Percentiles rank a stretch among this genome's conserved stretches.
Evolutionary conservation across 2,888 invertebrate species (phyloP).

Genomic region (Chrysomela aeneicollis): DNA sequence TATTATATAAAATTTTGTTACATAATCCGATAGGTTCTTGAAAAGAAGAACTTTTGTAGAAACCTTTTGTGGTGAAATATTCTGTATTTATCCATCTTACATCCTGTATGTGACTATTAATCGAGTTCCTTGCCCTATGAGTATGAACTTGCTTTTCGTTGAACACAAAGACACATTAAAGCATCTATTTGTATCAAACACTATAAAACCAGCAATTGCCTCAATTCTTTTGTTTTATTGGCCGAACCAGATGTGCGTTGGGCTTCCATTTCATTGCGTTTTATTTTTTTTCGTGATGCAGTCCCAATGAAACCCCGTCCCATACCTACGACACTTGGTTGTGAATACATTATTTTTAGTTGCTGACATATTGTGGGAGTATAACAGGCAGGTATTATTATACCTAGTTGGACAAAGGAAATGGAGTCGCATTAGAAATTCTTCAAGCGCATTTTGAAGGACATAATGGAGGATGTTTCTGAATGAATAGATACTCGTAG

Average conservation of each 20-base stretch:
- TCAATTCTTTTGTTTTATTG: slow-evolving; percentile 16
- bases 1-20: too few species aligned
- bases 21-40: too few species aligned
- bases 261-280: not conserved
- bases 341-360: not conserved
- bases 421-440: not conserved
- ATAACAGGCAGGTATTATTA: not conserved
- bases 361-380: not conserved
- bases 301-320: not conserved
- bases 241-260: slow-evolving; percentile 3
- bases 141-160: not conserved
- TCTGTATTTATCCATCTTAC: too few species aligned
- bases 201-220: slow-evolving; percentile 9
- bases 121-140: not conserved
- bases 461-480: not conserved
- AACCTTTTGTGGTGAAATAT: too few species aligned
- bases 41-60: too few species aligned
- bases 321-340: not conserved
- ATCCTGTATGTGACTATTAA: not conserved
- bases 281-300: not conserved
- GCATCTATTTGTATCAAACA: not conserved
- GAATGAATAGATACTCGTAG: not conserved
- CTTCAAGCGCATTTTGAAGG: not conserved
- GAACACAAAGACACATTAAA: not conserved
- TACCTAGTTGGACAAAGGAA: not conserved